phyloP scores from a whole-genome alignment of 2,113 vertebrate species.

The Urocitellus parryii region DNA sequence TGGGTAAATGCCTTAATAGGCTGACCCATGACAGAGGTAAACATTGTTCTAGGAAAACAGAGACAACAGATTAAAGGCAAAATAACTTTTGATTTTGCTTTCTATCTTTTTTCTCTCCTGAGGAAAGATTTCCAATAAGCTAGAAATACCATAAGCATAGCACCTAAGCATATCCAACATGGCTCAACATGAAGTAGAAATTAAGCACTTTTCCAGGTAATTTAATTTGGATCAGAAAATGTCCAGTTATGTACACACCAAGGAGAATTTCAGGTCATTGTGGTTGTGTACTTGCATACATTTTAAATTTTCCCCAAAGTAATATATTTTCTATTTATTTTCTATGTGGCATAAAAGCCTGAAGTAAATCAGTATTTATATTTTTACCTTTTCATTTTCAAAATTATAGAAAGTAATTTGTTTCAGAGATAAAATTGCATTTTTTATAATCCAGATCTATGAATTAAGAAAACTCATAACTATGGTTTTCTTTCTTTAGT shows the following conservation, averaged over 20 bases:
- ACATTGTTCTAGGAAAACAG: slow-evolving; percentile 1
- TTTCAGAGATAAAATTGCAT: slow-evolving; percentile 4
- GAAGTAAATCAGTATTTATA: background rate
- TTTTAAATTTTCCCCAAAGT: slow-evolving; percentile 58
- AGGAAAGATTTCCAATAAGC: background rate
- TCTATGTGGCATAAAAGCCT: slow-evolving; percentile 32
- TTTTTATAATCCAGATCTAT: slow-evolving; percentile 44
- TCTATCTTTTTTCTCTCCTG: background rate
- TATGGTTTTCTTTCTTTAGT: slow-evolving; percentile 29
- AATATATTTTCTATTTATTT: slow-evolving; percentile 61
- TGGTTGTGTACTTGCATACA: slow-evolving; percentile 38
- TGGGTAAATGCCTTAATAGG: too few species aligned
- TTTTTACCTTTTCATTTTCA: slow-evolving; percentile 38
- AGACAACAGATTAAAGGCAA: background rate
- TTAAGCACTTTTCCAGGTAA: slow-evolving; percentile 61
- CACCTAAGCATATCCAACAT: background rate
- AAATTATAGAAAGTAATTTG: slow-evolving; percentile 44
- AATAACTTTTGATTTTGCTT: background rate
- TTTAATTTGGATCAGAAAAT: slow-evolving; percentile 55
- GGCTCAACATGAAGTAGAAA: slow-evolving; percentile 31
- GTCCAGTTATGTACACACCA: slow-evolving; percentile 24
- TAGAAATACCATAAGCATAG: background rate
- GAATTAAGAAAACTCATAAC: background rate
- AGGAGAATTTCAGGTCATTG: slow-evolving; percentile 42
- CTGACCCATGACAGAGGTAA: background rate